Evolutionary conservation across 2,113 vertebrate species (phyloP), one percentile per base, ranked within the genome.

Genomic region (Poecilia latipinna): DNA sequence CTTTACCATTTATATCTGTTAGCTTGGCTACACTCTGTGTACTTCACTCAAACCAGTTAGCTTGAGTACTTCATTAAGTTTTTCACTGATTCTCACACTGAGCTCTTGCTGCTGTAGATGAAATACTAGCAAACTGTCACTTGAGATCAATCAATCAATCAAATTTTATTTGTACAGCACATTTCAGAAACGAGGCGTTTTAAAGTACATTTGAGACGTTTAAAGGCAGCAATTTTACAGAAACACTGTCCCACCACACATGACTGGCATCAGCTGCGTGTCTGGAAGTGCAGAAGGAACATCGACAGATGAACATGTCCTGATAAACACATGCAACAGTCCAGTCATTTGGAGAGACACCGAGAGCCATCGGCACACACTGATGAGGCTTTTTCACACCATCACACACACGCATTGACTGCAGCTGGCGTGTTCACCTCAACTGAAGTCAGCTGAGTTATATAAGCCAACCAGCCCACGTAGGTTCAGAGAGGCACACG

Each of bases 381-480:
- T 24, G 71, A 78, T 65, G 13, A 73, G 54, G 51, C 44, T 65
- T 28, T 35, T 29, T 74, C 69, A 68, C 82, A 78, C 37, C n/a
- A 29, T 33, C 70, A 61, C 68, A 39, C 73, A 72, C 77, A 72
- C 80, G 62, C 67, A 28, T 35, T 8, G 0, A 19, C 67, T 79
- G 75, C 82, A 83, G 86, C 88, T 86, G 86, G 80, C 89, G 79
- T 82, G 83, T 83, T 88, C 84, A 86, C 84, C 83, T 88, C 83
- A 86, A 82, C 84, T 88, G 78, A 80, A 88, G 82, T 92, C 81
- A 54, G 86, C 79, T 76, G 78, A 76, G 89, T 93, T 94, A 92
- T 74, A 88, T 93, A 94, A 94, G 79, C 71, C 86, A 65, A 68
- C 66, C 89, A 88, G 86, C 92, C 92, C 90, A 93, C 91, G 85